Conservation (phyloP, 2,888 invertebrate genomes). For the Trisateles emortualis region DNA sequence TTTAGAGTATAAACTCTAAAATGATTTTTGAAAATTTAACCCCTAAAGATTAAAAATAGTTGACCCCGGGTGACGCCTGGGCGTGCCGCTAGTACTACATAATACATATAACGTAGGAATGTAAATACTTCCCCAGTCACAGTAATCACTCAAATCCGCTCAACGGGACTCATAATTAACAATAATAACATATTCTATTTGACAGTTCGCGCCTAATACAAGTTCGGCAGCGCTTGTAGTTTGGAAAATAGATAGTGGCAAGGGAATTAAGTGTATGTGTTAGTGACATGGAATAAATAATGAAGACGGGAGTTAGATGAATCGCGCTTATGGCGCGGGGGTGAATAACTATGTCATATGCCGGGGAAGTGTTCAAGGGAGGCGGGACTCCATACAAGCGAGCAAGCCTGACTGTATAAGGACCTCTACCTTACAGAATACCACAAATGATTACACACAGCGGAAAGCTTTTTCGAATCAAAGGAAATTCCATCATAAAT, state of each 20-base stretch:
- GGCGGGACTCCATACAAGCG: too few relatives aligned
- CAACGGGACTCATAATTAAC: slow-evolving; percentile 1
- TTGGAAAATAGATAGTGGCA: slow-evolving; percentile 42
- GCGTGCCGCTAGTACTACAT: neutral
- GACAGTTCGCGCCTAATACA: slow-evolving; percentile 24
- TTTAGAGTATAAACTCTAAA: too few relatives aligned
- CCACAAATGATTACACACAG: too few relatives aligned
- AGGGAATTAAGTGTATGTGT: slow-evolving; percentile 47
- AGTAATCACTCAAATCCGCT: neutral
- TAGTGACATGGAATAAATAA: slow-evolving; percentile 61
- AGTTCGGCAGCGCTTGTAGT: slow-evolving; percentile 30
- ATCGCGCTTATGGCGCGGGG: slow-evolving; percentile 55
- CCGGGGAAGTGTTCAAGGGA: too few relatives aligned
- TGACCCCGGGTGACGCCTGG: too few relatives aligned
- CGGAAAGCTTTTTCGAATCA: too few relatives aligned
- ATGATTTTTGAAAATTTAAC: too few relatives aligned
- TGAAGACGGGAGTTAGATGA: slow-evolving; percentile 58
- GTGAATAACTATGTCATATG: slow-evolving; percentile 65
- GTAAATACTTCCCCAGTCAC: too few relatives aligned
- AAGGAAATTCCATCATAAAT: too few relatives aligned
- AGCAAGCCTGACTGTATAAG: too few relatives aligned
- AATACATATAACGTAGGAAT: neutral
- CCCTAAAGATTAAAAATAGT: too few relatives aligned
- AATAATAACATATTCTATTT: slow-evolving; percentile 45
- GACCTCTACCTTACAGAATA: too few relatives aligned